Evolutionary conservation across 2,113 vertebrate species (phyloP).

Genomic region (Panurus biarmicus): DNA sequence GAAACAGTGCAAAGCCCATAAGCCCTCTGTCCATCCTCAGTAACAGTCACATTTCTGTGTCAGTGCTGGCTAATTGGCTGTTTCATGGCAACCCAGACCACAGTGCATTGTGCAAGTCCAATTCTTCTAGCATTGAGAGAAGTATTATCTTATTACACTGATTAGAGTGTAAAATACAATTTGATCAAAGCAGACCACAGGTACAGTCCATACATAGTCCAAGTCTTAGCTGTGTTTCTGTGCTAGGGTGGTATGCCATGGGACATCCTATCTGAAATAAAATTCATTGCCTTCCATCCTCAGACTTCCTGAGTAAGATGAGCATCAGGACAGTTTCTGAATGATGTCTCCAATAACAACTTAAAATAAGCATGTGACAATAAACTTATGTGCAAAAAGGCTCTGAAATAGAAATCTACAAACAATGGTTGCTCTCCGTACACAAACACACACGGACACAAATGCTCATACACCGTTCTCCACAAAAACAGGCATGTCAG

Average conservation of each 20-base stretch:
- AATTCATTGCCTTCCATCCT: neutral
- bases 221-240: neutral
- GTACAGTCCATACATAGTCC: neutral
- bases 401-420: neutral
- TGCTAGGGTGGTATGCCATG: neutral
- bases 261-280: neutral
- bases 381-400: neutral
- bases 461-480: neutral
- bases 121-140: neutral
- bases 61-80: neutral
- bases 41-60: neutral
- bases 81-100: neutral
- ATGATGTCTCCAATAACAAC: neutral
- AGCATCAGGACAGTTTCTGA: neutral
- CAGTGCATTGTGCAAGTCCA: neutral
- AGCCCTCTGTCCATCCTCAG: neutral
- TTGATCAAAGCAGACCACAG: neutral
- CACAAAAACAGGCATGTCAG: neutral
- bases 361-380: neutral
- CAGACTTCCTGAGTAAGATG: slow-evolving; percentile 1
- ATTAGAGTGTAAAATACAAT: neutral
- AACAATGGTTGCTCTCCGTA: neutral
- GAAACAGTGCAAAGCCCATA: neutral
- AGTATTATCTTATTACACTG: neutral
- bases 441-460: neutral